Evolutionary conservation across 2,797 vertebrate genomes (phyloP), one percentile per base, ranked within the genome.

Genomic region (Sebastes dallii): DNA sequence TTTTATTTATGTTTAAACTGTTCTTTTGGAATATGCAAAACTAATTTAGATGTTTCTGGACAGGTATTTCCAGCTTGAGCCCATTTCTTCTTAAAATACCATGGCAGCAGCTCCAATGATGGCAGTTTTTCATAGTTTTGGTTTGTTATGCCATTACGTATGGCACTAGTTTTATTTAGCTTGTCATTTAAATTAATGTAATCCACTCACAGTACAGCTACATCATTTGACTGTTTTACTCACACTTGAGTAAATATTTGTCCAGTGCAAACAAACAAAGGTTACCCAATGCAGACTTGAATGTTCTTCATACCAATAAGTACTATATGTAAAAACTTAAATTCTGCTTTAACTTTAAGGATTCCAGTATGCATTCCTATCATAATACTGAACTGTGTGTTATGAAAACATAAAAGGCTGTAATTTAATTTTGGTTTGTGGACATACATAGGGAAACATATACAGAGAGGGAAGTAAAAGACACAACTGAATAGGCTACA

Each of bases 401-500:
- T 24, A 46, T 54, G 16, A 29, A 69, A 62, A 27, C 39, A 60
- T 1, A 24, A 36, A 61, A 27, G 2, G 13, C 20, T 72, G 59
- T 30, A 46, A 69, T 65, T 25, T 8, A 14, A 50, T 52, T 66
- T 77, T 42, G 22, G 54, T 56, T 29, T 71, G 10, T 24, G 30
- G 24, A 54, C 2, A n/a, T 55, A 11, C 50, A 34, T 18, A 20
- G 6, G 55, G 27, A 11, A 78, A 46, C 3, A 50, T 59, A 68
- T 27, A 46, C 29, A 46, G 50, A 32, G 20, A 20, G 4, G 18
- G 22, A 69, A 29, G 66, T 61, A 27, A 56, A 65, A 55, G 11
- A 32, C 66, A 65, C 5, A 65, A 66, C 16, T 72, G 25, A 75
- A 52, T 76, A 54, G 82, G 50, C 76, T 67, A 84, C 54, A 18